Conservation (phyloP, 2,797 vertebrate species). For the Trachurus trachurus region DNA sequence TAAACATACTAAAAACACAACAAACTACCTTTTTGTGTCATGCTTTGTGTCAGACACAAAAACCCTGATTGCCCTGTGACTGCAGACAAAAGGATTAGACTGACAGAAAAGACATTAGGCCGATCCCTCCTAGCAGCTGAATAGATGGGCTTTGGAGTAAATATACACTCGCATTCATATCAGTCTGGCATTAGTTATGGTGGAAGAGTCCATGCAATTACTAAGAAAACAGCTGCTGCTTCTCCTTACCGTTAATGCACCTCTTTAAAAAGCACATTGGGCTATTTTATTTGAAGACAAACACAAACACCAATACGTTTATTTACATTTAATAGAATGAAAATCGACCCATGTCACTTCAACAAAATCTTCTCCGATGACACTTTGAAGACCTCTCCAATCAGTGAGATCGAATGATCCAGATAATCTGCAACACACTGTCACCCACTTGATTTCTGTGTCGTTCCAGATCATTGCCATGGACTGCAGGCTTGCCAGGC, state of each 20-base stretch:
- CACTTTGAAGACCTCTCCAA: not conserved
- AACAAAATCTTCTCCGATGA: not conserved
- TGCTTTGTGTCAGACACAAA: conserved; percentile 49
- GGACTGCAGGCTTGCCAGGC: conserved; percentile 94
- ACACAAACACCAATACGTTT: not conserved
- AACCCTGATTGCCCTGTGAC: conserved; percentile 16
- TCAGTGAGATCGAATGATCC: not conserved
- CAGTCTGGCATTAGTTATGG: conserved; percentile 23
- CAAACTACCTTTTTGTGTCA: conserved; percentile 31
- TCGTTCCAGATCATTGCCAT: conserved; percentile 88
- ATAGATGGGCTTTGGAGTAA: conserved; percentile 33
- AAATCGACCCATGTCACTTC: not conserved
- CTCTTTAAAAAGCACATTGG: conserved; percentile 1
- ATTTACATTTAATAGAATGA: conserved; percentile 10
- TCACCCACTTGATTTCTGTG: conserved; percentile 9
- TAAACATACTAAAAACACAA: conserved; percentile 1
- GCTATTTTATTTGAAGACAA: not conserved
- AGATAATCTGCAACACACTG: not conserved
- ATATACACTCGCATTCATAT: conserved; percentile 33
- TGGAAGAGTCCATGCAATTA: conserved; percentile 14
- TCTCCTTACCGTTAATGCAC: conserved; percentile 1
- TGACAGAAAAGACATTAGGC: conserved; percentile 19
- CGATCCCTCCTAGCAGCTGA: conserved; percentile 36
- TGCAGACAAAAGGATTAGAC: conserved; percentile 41
- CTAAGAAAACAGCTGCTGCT: conserved; percentile 20